A percentile compares a stretch with the other conserved stretches of the same genome.
Conservation (phyloP, 2,888 invertebrate species). For the Acronicta psi region DNA sequence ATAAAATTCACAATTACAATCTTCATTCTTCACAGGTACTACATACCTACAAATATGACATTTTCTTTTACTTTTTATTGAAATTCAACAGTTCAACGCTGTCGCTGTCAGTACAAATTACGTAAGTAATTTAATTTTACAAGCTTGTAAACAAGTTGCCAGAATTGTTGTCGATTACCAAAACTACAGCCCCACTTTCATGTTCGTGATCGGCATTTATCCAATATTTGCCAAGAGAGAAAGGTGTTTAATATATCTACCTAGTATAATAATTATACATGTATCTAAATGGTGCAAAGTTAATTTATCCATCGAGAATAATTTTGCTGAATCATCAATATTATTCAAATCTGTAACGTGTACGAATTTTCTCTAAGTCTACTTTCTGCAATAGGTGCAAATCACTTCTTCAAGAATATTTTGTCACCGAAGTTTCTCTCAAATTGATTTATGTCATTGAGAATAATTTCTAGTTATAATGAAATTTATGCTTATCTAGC, state of each 20-base stretch:
- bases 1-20: no score
- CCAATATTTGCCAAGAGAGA: conserved; percentile 17
- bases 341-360: not conserved
- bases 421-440: conserved; percentile 22
- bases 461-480: no score
- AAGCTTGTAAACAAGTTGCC: conserved; percentile 33
- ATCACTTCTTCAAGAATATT: conserved; percentile 18
- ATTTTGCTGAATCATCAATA: conserved; percentile 12
- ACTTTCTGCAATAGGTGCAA: conserved; percentile 11
- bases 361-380: conserved; percentile 18
- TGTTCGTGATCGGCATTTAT: conserved; percentile 39
- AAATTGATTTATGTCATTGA: conserved; percentile 6
- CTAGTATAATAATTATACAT: no score
- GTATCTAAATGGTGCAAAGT: not conserved
- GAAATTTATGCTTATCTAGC: not conserved
- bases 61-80: no score
- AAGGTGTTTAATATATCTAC: conserved; percentile 2
- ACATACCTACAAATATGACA: no score
- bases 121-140: conserved; percentile 30
- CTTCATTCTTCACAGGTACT: no score
- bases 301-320: not conserved
- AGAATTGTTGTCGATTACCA: conserved; percentile 12
- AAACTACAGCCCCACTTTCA: conserved; percentile 45
- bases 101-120: conserved; percentile 21
- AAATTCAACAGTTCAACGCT: no score